Conservation (phyloP, 2,113 vertebrate species). For the Leiothrix lutea region DNA sequence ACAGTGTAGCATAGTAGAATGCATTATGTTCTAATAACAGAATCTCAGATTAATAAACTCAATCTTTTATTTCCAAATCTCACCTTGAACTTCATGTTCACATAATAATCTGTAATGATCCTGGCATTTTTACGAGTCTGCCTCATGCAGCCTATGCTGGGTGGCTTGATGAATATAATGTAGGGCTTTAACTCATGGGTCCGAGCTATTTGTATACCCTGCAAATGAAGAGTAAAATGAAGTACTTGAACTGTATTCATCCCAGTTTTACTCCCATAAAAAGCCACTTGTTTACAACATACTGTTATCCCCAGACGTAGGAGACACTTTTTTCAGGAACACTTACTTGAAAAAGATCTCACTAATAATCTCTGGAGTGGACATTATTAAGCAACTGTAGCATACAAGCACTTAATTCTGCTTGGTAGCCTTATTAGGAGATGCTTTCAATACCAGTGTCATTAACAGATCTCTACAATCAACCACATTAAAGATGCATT, state of each 20-base stretch:
- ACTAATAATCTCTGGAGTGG: neutral
- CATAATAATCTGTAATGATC: conserved; percentile 88
- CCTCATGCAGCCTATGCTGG: conserved; percentile 79
- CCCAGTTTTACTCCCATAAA: neutral
- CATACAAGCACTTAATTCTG: neutral
- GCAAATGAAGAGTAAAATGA: neutral
- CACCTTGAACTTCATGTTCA: conserved; percentile 89
- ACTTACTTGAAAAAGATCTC: neutral
- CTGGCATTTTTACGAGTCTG: conserved; percentile 83
- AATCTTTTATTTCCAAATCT: neutral
- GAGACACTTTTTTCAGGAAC: neutral
- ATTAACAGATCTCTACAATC: neutral
- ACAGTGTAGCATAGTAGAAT: neutral
- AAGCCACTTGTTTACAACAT: neutral
- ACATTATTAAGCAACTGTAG: neutral
- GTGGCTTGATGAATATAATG: conserved; percentile 92
- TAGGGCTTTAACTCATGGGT: conserved; percentile 88
- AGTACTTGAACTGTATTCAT: neutral
- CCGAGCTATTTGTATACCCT: conserved; percentile 86
- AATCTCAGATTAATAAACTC: neutral
- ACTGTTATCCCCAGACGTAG: neutral
- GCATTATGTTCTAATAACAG: neutral
- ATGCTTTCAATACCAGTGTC: neutral
- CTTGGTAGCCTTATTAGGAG: neutral
- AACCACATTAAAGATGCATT: neutral